These are phyloP conservation scores for Mionectes olivaceus DNA, from an alignment of 2,797 vertebrate genomes.

Conservation along the genomic window DNA sequence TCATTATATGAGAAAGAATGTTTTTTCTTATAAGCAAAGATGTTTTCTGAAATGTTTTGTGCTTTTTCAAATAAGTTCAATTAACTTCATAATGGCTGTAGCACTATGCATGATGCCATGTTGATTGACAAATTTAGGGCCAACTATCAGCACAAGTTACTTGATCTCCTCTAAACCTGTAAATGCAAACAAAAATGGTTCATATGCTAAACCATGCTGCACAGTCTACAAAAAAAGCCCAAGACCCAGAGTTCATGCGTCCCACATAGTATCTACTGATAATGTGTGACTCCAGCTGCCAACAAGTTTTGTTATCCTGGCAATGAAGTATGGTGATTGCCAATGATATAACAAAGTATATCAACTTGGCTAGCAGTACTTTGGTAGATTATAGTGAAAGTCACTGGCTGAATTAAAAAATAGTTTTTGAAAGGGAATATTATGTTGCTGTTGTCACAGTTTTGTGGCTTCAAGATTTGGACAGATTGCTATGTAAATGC, in stretches of 20 bases:
- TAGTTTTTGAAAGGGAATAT: neutral
- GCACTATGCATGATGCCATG: neutral
- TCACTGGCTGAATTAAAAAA: neutral
- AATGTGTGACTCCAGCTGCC: neutral
- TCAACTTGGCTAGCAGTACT: neutral
- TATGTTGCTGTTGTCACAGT: neutral
- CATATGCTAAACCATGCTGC: too few relatives aligned
- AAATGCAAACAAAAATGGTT: neutral
- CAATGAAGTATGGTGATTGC: neutral
- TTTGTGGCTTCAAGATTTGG: neutral
- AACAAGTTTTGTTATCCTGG: neutral
- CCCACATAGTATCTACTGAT: neutral
- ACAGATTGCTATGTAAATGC: neutral
- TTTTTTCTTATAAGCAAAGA: neutral
- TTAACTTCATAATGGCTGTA: neutral
- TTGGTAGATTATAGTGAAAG: neutral
- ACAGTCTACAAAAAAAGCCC: neutral
- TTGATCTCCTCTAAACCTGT: neutral
- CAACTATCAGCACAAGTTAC: neutral
- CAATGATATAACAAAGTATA: neutral
- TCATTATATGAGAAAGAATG: neutral
- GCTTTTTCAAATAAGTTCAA: neutral
- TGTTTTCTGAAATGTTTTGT: neutral
- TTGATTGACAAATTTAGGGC: neutral
- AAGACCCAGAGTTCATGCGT: neutral